Conservation (phyloP, 2,113 vertebrate genomes). For the Hypocryptadius cinnamomeus region DNA sequence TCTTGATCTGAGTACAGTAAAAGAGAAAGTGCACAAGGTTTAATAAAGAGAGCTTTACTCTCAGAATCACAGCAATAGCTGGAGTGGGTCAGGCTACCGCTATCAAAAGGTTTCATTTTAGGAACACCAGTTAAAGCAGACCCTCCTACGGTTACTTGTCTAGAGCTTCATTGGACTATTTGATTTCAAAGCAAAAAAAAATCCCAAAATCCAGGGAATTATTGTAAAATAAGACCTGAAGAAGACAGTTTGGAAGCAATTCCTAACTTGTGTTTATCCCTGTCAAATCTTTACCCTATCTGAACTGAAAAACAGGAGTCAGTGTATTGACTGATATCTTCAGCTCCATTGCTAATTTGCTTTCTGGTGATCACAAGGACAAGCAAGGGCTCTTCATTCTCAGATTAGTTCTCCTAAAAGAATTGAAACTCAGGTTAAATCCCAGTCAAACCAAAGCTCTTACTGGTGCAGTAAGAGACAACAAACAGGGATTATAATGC, state of each 20-base stretch:
- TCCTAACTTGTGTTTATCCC: background rate
- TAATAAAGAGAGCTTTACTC: background rate
- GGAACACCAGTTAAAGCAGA: background rate
- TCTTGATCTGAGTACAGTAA: conserved; percentile 3
- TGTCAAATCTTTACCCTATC: background rate
- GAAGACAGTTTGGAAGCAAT: background rate
- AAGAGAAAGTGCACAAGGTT: background rate
- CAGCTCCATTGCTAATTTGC: background rate
- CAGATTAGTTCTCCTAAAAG: background rate
- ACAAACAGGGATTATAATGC: background rate
- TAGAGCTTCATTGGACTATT: background rate
- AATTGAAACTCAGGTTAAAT: background rate
- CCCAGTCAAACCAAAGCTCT: background rate
- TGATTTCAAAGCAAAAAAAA: background rate
- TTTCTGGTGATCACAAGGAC: background rate
- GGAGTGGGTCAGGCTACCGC: background rate
- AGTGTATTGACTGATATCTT: background rate
- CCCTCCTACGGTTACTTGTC: background rate
- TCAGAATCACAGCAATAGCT: background rate
- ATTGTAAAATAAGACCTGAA: background rate
- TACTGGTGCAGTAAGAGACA: background rate
- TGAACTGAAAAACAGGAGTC: background rate
- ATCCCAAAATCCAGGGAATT: background rate
- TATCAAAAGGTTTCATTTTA: background rate
- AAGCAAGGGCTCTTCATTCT: background rate